These are phyloP conservation scores for Andrena haemorrhoa DNA, from an alignment of 2,888 invertebrate genomes.

Conservation along the genomic window DNA sequence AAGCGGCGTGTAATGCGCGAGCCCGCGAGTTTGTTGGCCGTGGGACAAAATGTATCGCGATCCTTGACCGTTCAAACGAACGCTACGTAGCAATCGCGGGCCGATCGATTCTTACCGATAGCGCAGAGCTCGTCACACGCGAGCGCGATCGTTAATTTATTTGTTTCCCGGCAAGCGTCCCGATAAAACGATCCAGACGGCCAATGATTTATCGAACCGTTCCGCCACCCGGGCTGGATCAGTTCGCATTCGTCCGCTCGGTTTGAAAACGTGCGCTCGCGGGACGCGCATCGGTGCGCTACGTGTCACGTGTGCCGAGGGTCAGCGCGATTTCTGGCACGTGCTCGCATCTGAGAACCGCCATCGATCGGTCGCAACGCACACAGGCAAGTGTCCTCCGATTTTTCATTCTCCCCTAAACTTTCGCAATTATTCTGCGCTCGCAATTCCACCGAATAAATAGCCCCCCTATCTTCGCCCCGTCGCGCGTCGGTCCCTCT, in stretches of 20 bases:
- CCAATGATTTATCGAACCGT: not conserved
- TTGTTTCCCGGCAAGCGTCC: not conserved
- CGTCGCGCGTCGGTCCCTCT: not conserved
- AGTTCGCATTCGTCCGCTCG: not conserved
- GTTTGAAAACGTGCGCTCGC: not conserved
- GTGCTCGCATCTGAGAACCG: conserved; percentile 25
- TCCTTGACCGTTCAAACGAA: conserved; percentile 22
- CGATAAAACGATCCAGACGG: not conserved
- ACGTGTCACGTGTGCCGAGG: conserved; percentile 18
- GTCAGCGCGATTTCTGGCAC: conserved; percentile 31
- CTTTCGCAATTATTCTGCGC: not conserved
- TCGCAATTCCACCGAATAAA: not conserved
- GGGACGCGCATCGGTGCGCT: not conserved
- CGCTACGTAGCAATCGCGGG: not conserved
- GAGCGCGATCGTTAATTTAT: not conserved
- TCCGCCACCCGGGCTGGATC: not conserved
- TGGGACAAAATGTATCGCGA: conserved; percentile 27
- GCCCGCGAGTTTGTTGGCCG: conserved; percentile 26
- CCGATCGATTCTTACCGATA: conserved; percentile 3
- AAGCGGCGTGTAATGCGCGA: conserved; percentile 11
- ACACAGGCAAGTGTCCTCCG: not conserved
- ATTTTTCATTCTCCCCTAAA: not conserved
- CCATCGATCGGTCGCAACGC: not conserved
- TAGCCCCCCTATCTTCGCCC: not conserved
- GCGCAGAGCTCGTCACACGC: not conserved